These are phyloP conservation scores for Phoenicopterus ruber DNA, from an alignment of 2,113 vertebrate species.

Conservation along the genomic window DNA sequence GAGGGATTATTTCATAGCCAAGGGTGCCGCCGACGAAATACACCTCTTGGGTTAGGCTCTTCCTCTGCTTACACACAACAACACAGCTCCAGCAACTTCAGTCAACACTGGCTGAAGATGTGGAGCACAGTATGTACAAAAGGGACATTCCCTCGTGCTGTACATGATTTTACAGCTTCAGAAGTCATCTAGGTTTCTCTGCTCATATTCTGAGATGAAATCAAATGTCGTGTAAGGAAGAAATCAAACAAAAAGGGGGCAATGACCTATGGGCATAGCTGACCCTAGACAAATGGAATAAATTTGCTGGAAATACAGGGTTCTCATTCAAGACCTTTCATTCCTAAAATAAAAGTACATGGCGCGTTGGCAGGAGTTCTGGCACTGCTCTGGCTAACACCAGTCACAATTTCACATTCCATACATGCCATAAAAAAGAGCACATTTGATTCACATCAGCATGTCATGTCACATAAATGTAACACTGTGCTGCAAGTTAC, in stretches of 20 bases:
- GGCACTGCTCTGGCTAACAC: slow-evolving; percentile 14
- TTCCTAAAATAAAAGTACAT: slow-evolving; percentile 58
- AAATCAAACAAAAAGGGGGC: slow-evolving; percentile 53
- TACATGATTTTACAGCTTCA: neutral
- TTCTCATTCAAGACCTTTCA: slow-evolving; percentile 45
- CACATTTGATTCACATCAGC: slow-evolving; percentile 21
- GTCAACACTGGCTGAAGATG: neutral
- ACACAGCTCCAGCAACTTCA: neutral
- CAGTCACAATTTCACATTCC: slow-evolving; percentile 44
- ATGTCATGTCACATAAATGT: neutral
- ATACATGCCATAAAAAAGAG: slow-evolving; percentile 1
- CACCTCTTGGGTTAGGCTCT: neutral
- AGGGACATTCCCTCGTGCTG: neutral
- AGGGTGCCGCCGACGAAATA: neutral
- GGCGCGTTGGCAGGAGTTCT: slow-evolving; percentile 36
- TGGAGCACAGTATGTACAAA: neutral
- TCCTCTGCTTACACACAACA: neutral
- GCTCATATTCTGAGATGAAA: slow-evolving; percentile 38
- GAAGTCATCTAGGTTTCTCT: neutral
- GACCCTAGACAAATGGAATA: slow-evolving; percentile 59
- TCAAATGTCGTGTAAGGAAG: slow-evolving; percentile 36
- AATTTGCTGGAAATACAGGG: slow-evolving; percentile 42
- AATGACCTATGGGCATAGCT: slow-evolving; percentile 17
- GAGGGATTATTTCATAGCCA: neutral
- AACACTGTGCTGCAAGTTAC: neutral